Evolutionary conservation across 2,888 invertebrate genomes (phyloP).

Genomic region (Mycalesis mineus): DNA sequence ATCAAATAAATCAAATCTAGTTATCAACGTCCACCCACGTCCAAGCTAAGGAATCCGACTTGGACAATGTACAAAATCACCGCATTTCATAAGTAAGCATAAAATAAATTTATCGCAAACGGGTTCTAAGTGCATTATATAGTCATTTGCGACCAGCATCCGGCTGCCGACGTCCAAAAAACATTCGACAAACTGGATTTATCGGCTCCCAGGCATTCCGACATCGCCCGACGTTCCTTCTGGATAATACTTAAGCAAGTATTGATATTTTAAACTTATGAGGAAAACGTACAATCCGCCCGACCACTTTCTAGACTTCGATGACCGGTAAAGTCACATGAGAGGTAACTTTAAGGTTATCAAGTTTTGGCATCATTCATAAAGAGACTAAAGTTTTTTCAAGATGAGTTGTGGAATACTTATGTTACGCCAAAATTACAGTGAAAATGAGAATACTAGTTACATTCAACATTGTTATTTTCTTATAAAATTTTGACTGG

Average conservation of each 20-base stretch:
- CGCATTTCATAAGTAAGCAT: slow-evolving; percentile 6
- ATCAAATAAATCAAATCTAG: neutral
- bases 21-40: slow-evolving; percentile 1
- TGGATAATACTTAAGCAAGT: neutral
- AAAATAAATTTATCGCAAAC: slow-evolving; percentile 25
- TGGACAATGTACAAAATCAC: slow-evolving; percentile 1
- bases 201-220: slow-evolving; percentile 31
- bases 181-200: slow-evolving; percentile 43
- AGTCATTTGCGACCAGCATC: slow-evolving; percentile 41
- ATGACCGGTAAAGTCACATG: too few species aligned
- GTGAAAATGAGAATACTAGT: too few species aligned
- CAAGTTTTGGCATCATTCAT: too few species aligned
- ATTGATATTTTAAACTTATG: slow-evolving; percentile 3
- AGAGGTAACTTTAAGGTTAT: too few species aligned
- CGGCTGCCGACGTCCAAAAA: slow-evolving; percentile 36
- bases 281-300: neutral
- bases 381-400: too few species aligned
- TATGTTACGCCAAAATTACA: too few species aligned
- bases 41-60: neutral
- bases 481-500: too few species aligned
- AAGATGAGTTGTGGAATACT: too few species aligned
- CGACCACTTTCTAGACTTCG: too few species aligned
- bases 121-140: slow-evolving; percentile 40
- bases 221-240: slow-evolving; percentile 15
- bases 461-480: too few species aligned